A percentile compares a stretch with the other conserved stretches of the same genome.
Conservation (phyloP, 2,113 vertebrate species). For the Syngnathus scovelli region DNA sequence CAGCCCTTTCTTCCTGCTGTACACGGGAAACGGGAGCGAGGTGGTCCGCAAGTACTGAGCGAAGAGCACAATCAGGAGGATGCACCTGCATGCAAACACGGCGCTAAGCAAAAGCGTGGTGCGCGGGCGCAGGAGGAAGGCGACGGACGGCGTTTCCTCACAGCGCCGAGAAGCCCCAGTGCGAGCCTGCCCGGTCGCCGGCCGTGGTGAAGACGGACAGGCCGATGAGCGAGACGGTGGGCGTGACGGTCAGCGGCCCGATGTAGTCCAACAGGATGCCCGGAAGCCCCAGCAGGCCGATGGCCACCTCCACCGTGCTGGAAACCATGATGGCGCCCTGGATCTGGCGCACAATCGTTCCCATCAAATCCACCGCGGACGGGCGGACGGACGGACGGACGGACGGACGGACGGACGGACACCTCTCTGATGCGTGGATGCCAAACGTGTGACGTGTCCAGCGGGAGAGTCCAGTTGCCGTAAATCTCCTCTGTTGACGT, state of each 20-base stretch:
- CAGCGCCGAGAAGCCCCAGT: slow-evolving; percentile 92
- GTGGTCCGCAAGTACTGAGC: slow-evolving; percentile 86
- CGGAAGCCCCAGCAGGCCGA: slow-evolving; percentile 85
- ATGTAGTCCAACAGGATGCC: slow-evolving; percentile 88
- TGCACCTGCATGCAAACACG: slow-evolving; percentile 70
- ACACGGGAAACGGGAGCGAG: slow-evolving; percentile 76
- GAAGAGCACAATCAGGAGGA: slow-evolving; percentile 87
- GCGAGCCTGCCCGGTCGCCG: slow-evolving; percentile 85
- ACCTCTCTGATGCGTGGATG: slow-evolving; percentile 89
- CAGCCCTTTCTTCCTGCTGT: slow-evolving; percentile 76
- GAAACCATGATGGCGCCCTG: slow-evolving; percentile 93
- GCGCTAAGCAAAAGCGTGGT: too few relatives aligned
- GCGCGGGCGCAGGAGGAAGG: background rate
- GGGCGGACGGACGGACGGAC: background rate
- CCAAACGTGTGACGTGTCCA: slow-evolving; percentile 89
- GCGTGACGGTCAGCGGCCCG: slow-evolving; percentile 91
- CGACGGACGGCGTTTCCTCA: slow-evolving; percentile 51
- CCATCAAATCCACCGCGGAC: background rate
- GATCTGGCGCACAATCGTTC: slow-evolving; percentile 33
- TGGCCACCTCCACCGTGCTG: slow-evolving; percentile 81
- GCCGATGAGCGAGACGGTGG: slow-evolving; percentile 92
- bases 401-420: background rate
- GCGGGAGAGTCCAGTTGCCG: slow-evolving; percentile 82
- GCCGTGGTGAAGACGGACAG: slow-evolving; percentile 90
- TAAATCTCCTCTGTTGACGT: slow-evolving; percentile 83